Base-by-base conservation (phyloP, 2,113 vertebrate genomes). In the Cichladusa arquata region DNA sequence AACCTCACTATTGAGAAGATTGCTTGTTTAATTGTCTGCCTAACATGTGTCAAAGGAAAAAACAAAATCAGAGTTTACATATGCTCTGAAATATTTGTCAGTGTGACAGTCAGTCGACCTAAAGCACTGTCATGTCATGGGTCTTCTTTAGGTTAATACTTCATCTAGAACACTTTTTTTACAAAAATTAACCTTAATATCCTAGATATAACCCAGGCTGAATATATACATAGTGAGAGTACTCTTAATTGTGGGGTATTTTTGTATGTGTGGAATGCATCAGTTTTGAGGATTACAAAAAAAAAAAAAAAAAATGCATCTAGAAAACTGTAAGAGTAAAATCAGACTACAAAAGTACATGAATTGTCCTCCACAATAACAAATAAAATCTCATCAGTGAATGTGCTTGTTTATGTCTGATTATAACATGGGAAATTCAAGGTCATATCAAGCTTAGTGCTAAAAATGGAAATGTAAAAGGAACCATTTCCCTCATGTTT, bases 391-490 rank as follows among this genome's bases (percentile, higher is more conserved):
- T 92, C 56, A 78, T 71, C 44, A 42, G 62, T 85, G 56, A 90
- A 65, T 70, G 18, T 80, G 47, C 12, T 29, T 69, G 81, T 93
- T 83, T 88, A 34, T 92, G 65, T 57, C 60, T 82, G 65, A 85
- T 95, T 96, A 45, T 88, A 86, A 90, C 47, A 93, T 90, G 77
- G 70, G 85, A 94, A 96, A 95, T 78, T 92, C 64, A 95, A 94
- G 83, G 64, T 91, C 84, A 62, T 69, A 57, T 81, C 80, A 88
- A 91, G 29, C 64, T 77, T 45, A 72, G 42, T 76, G 48, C 64
- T 90, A 92, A 82, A 93, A 95, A 76, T 88, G 81, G 86, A 86
- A 83, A n/a, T 71, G 56, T 58, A 65, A 86, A 38, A 78, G 69
- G 87, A 97, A 83, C 36, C 38, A 89, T 87, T 94, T 94, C 25